Base-by-base conservation (phyloP, 2,113 vertebrate species). In the Oreochromis aureus region DNA sequence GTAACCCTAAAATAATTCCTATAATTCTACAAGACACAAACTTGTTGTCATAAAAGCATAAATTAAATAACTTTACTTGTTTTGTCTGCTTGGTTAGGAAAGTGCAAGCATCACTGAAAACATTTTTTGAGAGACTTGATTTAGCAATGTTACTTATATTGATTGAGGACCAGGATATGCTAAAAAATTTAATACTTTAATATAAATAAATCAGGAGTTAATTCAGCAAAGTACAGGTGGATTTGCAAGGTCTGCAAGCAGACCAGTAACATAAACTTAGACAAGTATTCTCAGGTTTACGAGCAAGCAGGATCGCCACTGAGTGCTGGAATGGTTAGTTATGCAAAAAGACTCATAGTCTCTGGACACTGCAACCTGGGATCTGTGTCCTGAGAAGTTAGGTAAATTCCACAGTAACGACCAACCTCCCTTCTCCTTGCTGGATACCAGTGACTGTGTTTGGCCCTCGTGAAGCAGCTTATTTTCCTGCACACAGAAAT, bases 391-490 rank as follows among this genome's bases (percentile, higher is more conserved):
- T 4, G 0, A 44, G n/a, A 71, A 24, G 66, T 36, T 41, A 9
- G 36, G 15, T 44, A 0, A 69, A 41, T 4, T 4, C n/a, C 0
- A 24, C 66, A 71, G 66, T 71, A 41, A 2, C 12, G 2, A 71
- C 36, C 66, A 71, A 71, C 24, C 66, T 24, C 39, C n/a, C 3
- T 9, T 24, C 36, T 71, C 39, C 66, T 71, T 71, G 2, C 63
- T 22, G 36, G n/a, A 69, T 69, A 41, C 36, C n/a, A 41, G n/a
- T 71, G 5, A 71, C 36, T 24, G 36, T 71, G 36, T 24, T 44
- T 71, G 66, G 66, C 36, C 7, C 12, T 41, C 22, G 7, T 44
- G 1, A 71, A 24, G 63, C 36, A 71, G 3, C 1, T 3, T 15
- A 44, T 71, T 69, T 44, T 39, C 34, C 11, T 24, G 66, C n/a